Evolutionary conservation across 1,140 invertebrate species (phyloP).

Genomic region (Rhopalosiphum padi): DNA sequence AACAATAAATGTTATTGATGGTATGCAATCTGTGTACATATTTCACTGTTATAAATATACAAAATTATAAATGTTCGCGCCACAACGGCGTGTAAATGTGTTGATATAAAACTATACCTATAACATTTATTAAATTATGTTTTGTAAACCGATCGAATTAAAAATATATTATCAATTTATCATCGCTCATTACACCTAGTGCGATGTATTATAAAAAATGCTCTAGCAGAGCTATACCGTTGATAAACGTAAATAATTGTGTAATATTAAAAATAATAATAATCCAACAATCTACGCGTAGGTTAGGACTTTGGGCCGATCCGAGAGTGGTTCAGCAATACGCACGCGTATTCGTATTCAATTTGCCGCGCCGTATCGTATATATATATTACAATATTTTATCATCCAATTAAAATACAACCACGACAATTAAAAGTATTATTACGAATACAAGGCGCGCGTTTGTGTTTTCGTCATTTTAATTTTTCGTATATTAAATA

Average conservation of each 20-base stretch:
- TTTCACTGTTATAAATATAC: background rate
- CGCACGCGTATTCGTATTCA: background rate
- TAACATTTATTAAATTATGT: background rate
- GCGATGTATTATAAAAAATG: background rate
- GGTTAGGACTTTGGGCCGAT: background rate
- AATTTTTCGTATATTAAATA: background rate
- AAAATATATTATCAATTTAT: too few relatives aligned
- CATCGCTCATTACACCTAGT: background rate
- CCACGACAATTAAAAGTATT: background rate
- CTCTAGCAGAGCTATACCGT: background rate
- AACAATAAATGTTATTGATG: background rate
- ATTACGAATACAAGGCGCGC: background rate
- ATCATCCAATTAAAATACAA: background rate
- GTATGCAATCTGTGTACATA: background rate
- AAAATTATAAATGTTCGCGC: background rate
- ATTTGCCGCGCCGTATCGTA: background rate
- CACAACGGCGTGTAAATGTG: background rate
- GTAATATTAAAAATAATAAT: background rate
- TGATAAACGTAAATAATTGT: background rate
- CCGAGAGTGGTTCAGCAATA: background rate
- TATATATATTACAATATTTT: background rate
- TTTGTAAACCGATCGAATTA: background rate
- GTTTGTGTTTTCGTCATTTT: background rate
- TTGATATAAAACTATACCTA: too few relatives aligned
- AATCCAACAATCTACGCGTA: background rate